These are phyloP conservation scores for Anniella stebbinsi DNA, from an alignment of 2,797 vertebrate genomes.

Conservation along the genomic window DNA sequence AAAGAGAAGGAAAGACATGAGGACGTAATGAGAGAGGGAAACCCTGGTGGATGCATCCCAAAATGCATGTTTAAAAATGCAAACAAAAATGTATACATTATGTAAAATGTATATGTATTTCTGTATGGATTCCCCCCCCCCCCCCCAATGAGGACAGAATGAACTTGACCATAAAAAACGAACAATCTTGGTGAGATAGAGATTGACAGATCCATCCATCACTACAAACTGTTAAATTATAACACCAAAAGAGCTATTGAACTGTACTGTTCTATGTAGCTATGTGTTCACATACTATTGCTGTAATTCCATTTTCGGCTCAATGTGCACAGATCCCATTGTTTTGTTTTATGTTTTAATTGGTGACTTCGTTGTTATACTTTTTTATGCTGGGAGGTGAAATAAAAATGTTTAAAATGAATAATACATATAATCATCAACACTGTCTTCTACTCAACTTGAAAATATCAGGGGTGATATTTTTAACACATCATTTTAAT, in stretches of 20 bases:
- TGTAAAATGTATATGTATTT: too few species aligned
- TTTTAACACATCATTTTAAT: constrained; percentile 60
- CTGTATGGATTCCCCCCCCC: too few species aligned
- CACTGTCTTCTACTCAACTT: too few species aligned
- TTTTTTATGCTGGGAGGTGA: background rate
- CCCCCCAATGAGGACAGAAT: too few species aligned
- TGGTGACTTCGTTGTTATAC: background rate
- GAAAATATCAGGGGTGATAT: constrained; percentile 11
- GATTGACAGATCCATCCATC: too few species aligned
- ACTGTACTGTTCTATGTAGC: background rate
- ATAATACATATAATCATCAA: background rate
- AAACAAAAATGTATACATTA: too few species aligned
- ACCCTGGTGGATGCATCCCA: too few species aligned
- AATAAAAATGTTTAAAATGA: background rate
- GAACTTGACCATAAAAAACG: too few species aligned
- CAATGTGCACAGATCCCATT: background rate
- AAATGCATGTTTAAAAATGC: too few species aligned
- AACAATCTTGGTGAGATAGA: too few species aligned
- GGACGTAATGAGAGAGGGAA: too few species aligned
- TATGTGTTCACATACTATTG: background rate
- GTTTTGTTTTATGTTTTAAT: background rate
- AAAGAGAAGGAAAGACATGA: too few species aligned
- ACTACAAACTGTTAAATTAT: background rate
- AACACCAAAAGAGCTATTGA: background rate
- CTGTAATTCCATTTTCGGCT: background rate